Base-by-base conservation (phyloP, 2,888 invertebrate species). In the Hipparchia semele region DNA sequence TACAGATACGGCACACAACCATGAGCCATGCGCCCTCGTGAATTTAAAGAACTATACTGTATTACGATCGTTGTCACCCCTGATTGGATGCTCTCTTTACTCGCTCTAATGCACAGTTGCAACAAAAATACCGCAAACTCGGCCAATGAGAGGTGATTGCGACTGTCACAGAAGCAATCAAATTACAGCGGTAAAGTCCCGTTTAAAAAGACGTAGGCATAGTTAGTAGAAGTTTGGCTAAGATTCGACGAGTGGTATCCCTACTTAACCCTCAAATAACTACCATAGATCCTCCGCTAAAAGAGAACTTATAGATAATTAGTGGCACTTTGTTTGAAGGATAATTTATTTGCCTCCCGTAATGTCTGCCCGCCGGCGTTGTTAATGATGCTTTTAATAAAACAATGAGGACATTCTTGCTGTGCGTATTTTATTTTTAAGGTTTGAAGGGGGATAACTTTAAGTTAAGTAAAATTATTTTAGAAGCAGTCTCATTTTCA, bases 311-410 rank as follows among this genome's bases (percentile, higher is more conserved):
- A 83, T 84, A 84, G 81, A 83, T 88, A 88, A 90, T 90, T 88
- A 88, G 86, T 82, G 81, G 84, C 85, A 88, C 82, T 80, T 87
- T 84, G 84, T 80, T 87, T 84, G 84, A 83, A 76, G 82, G 84
- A 85, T 89, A 89, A 90, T 90, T 89, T 90, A 89, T 90, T 90
- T 88, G 87, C 86, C 85, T 86, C 84, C 83, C 84, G 83, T 89
- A 84, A 87, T 86, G 87, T 88, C 89, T 89, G 86, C 86, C 73
- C 71, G 77, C 86, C 87, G 84, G 84, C 82, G 81, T 85, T 84
- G 83, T 82, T 84, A 87, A 88, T 87, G 84, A 82, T 78, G 82
- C 82, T 84, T 85, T 86, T 86, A 84, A 84, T 86, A 84, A 83
- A 87, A 88, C 84, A 88, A 87, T 85, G 86, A 51, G 83, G 68